Base-by-base conservation (phyloP, 2,797 vertebrate genomes). In the Gymnoscopelus braueri region DNA sequence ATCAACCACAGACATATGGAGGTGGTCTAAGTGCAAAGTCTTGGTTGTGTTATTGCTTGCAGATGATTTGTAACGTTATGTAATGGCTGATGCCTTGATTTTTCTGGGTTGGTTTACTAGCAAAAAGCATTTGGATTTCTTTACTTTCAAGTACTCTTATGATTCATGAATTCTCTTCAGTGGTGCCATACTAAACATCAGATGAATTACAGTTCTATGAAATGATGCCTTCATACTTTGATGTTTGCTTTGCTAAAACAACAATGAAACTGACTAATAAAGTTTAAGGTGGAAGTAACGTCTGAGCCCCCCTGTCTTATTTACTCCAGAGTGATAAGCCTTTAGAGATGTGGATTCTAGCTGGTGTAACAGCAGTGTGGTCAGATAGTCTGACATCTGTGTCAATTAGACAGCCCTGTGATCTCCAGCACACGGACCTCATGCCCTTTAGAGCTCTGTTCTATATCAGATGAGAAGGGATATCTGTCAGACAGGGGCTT, bases 161-260 rank as follows among this genome's bases (percentile, higher is more conserved):
- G 74, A 81, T 89, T 87, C 87, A 88, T 92, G 60, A 75, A 87
- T 93, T 89, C 84, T 87, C 93, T 95, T 94, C 89, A 92, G 94
- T 93, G 93, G 89, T 96, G 92, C 94, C 92, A 94, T 91, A 91
- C 88, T 90, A 88, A 85, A 88, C 77, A 78, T 94, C 87, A 87
- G 87, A 95, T 77, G 72, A 85, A 85, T 93, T 92, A 84, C 72
- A 84, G 66, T 88, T 87, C 89, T 90, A 93, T 91, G 87, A 96
- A 94, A 93, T 35, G 87, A 95, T 95, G 95, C 96, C 96, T 98
- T 98, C 95, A 93, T 95, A 92, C 84, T 93, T 94, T 88, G 88
- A 90, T 95, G 93, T 96, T 96, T 97, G 96, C 96, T 96, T 97
- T 97, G 95, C 96, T 96, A 95, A 44, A 94, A 94, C 87, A 92